Conservation (phyloP, 2,888 invertebrate genomes). For the Lasioglossum lativentre region DNA sequence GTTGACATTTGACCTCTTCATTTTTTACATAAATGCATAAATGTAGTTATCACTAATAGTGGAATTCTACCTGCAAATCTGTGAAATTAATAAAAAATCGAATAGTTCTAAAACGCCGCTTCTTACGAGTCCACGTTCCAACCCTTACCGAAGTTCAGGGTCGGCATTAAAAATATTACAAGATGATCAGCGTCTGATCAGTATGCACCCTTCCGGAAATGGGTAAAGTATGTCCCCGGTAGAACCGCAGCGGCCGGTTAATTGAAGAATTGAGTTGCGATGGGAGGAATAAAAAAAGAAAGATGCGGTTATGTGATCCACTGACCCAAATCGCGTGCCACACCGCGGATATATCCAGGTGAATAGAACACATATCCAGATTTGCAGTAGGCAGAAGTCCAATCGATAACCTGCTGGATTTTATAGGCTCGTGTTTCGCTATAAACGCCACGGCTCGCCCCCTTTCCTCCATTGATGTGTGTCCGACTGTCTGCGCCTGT, state of each 20-base stretch:
- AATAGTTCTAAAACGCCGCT: neutral
- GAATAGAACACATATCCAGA: constrained; percentile 78
- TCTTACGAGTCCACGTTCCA: neutral
- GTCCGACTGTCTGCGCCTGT: neutral
- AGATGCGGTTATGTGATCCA: constrained; percentile 78
- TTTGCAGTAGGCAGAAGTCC: constrained; percentile 80
- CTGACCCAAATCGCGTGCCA: constrained; percentile 81
- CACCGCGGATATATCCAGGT: constrained; percentile 75
- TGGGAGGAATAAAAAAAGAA: constrained; percentile 40
- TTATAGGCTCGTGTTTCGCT: constrained; percentile 73
- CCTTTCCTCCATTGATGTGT: neutral
- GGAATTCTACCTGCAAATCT: neutral
- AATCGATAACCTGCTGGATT: constrained; percentile 82
- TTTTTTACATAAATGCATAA: too few species aligned
- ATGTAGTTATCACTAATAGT: too few species aligned
- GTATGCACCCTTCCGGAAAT: constrained; percentile 33
- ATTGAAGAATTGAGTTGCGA: constrained; percentile 78
- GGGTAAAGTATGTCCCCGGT: constrained; percentile 51
- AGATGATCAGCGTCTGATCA: constrained; percentile 24
- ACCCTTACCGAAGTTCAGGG: neutral
- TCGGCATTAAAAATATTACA: constrained; percentile 52
- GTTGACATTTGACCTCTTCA: too few species aligned
- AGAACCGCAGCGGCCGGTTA: constrained; percentile 71
- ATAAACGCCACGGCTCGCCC: constrained; percentile 49
- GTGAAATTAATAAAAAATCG: neutral